These are phyloP conservation scores for Coptodon rendalli DNA, from an alignment of 2,113 vertebrate species.

Conservation along the genomic window DNA sequence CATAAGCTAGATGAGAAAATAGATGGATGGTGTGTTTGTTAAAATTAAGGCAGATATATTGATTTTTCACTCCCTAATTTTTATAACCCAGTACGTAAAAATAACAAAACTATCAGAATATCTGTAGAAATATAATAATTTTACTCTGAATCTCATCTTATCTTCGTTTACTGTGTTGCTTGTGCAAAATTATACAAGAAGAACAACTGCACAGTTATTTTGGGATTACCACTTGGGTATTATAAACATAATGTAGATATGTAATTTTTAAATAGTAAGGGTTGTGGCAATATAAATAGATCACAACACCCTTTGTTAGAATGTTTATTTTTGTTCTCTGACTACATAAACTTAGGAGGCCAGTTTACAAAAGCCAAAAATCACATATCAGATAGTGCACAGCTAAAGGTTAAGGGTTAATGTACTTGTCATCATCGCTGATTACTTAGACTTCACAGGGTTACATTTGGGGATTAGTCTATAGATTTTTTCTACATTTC, in stretches of 20 bases:
- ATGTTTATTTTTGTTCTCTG: background rate
- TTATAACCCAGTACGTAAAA: rapidly evolving
- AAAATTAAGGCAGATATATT: background rate
- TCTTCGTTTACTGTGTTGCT: background rate
- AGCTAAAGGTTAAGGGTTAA: background rate
- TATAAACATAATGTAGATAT: background rate
- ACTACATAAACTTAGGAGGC: background rate
- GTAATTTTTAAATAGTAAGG: background rate
- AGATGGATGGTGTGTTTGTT: background rate
- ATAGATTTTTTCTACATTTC: background rate
- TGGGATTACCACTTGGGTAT: background rate
- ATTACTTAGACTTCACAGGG: background rate
- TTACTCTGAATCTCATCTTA: background rate
- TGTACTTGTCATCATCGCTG: background rate
- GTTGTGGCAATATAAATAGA: background rate
- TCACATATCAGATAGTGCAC: background rate
- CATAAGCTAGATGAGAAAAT: background rate
- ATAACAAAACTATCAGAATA: background rate
- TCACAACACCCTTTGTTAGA: rapidly evolving
- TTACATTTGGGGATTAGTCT: background rate
- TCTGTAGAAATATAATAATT: background rate
- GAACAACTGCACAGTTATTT: background rate
- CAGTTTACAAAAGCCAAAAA: background rate
- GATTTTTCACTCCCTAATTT: background rate
- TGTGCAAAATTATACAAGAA: background rate